Conservation (phyloP, 2,888 invertebrate genomes). For the Cryptocheilus praepositus region DNA sequence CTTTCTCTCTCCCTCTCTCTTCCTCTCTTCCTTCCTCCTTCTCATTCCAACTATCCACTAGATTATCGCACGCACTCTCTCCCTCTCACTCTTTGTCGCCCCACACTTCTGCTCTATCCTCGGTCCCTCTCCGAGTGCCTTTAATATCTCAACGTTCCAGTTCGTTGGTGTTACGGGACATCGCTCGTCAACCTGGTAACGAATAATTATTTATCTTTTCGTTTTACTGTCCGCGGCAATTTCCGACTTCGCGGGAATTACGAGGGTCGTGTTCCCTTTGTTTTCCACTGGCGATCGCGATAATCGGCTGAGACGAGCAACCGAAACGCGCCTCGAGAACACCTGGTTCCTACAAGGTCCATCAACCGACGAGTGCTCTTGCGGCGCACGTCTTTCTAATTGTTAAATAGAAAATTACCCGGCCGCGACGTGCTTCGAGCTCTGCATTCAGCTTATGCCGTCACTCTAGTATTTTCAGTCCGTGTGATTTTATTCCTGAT, state of each 20-base stretch:
- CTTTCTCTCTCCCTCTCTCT: slow-evolving; percentile 18
- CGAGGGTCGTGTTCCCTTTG: too few species aligned
- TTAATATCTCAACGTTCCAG: slow-evolving; percentile 35
- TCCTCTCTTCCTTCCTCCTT: neutral
- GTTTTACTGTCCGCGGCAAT: slow-evolving; percentile 1
- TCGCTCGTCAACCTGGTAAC: slow-evolving; percentile 9
- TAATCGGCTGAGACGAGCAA: too few species aligned
- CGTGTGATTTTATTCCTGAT: too few species aligned
- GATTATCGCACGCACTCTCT: slow-evolving; percentile 11
- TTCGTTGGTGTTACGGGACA: slow-evolving; percentile 36
- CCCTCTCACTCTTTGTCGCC: slow-evolving; percentile 13
- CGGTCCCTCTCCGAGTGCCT: slow-evolving; percentile 1
- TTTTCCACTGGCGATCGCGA: too few species aligned
- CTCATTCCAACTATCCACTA: too few species aligned
- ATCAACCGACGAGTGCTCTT: neutral
- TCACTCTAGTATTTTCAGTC: too few species aligned
- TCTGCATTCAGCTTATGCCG: too few species aligned
- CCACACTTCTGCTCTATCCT: neutral
- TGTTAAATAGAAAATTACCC: slow-evolving; percentile 15
- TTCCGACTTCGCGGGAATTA: too few species aligned
- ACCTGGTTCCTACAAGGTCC: too few species aligned
- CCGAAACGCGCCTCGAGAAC: too few species aligned
- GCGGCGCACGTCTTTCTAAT: slow-evolving; percentile 13
- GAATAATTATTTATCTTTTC: slow-evolving; percentile 29
- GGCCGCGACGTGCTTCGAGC: neutral